phyloP scores from a whole-genome alignment of 2,113 vertebrate species.

The Takifugu bimaculatus region DNA sequence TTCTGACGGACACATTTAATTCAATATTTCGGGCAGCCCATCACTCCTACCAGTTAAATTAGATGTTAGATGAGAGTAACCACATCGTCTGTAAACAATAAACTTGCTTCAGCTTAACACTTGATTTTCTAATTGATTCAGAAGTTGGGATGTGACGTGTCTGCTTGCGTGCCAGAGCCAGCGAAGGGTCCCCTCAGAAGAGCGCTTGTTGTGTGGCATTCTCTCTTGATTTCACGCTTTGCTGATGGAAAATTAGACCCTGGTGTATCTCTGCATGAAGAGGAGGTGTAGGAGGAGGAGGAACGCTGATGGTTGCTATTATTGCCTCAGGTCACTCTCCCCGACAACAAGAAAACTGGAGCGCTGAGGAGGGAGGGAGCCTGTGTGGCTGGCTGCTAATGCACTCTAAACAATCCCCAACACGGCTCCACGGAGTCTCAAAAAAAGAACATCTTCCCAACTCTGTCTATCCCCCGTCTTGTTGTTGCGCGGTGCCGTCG shows the following conservation, averaged over 20 bases:
- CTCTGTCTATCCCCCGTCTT: conserved; percentile 16
- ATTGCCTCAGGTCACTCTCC: conserved; percentile 94
- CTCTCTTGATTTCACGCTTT: conserved; percentile 97
- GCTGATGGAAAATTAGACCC: conserved; percentile 95
- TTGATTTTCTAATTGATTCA: conserved; percentile 86
- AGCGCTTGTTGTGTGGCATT: conserved; percentile 88
- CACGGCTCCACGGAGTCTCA: conserved; percentile 67
- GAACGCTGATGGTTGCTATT: conserved; percentile 81
- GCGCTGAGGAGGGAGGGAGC: conserved; percentile 76
- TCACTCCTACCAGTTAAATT: too few species aligned
- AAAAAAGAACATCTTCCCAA: conserved; percentile 48
- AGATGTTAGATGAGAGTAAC: too few species aligned
- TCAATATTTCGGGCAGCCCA: too few species aligned
- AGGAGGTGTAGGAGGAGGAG: conserved; percentile 84
- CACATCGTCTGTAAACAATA: too few species aligned
- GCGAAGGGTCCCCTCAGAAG: conserved; percentile 80
- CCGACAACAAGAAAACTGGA: conserved; percentile 93
- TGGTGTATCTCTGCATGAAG: conserved; percentile 86
- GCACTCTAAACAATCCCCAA: conserved; percentile 88
- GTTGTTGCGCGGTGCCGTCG: conserved; percentile 65
- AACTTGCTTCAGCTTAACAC: conserved; percentile 42
- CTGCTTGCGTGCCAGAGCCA: conserved; percentile 43
- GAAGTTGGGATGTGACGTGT: conserved; percentile 69
- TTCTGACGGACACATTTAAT: too few species aligned
- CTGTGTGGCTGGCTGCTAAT: conserved; percentile 90